A percentile compares a stretch with the other conserved stretches of the same genome.
These are phyloP conservation scores for Serilophus lunatus DNA, from an alignment of 2,113 vertebrate genomes.

Conservation along the genomic window DNA sequence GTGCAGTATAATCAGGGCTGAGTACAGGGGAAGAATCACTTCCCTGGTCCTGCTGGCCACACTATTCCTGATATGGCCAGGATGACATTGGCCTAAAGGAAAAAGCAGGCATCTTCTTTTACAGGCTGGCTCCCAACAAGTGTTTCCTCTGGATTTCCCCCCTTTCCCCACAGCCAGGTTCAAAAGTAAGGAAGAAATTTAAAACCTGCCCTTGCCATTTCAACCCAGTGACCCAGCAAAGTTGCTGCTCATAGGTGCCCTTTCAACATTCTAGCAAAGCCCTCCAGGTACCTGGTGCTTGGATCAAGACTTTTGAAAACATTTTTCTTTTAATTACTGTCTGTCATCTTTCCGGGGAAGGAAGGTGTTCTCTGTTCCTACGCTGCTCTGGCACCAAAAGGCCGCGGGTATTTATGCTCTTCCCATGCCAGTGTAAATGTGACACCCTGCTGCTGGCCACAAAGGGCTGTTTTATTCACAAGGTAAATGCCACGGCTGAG, in stretches of 20 bases:
- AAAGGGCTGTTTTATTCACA: background rate
- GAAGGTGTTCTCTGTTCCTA: rapidly evolving
- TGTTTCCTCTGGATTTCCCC: background rate
- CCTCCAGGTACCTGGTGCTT: background rate
- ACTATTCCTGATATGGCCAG: too few species aligned
- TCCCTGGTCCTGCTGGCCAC: too few species aligned
- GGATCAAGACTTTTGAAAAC: background rate
- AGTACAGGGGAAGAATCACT: too few species aligned
- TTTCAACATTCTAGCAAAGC: background rate
- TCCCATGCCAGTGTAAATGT: background rate
- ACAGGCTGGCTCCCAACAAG: background rate
- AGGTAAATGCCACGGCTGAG: background rate
- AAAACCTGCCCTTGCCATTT: background rate
- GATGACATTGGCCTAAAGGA: background rate
- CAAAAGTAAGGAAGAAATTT: too few species aligned
- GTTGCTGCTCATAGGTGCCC: background rate
- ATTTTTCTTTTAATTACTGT: background rate
- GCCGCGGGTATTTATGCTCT: background rate
- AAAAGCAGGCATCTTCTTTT: background rate
- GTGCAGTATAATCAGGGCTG: too few species aligned
- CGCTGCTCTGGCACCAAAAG: rapidly evolving
- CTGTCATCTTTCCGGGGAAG: background rate
- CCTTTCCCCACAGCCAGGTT: background rate
- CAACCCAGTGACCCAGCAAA: background rate
- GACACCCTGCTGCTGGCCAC: conserved; percentile 18